phyloP scores from a whole-genome alignment of 2,888 invertebrate species.

The Sphaeridia pumilis region DNA sequence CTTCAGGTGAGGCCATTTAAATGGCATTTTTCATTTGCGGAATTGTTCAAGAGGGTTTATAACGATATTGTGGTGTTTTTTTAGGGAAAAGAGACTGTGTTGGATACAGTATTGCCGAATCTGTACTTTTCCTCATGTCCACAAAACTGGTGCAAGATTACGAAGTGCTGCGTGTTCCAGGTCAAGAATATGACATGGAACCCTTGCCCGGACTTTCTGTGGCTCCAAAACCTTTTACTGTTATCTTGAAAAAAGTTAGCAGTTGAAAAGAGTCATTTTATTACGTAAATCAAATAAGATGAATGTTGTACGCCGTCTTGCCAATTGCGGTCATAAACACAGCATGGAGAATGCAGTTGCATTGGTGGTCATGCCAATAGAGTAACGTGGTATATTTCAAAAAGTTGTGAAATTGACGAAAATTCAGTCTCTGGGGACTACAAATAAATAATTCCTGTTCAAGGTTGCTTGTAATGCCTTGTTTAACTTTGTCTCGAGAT shows the following conservation, averaged over 20 bases:
- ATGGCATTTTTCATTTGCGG: neutral
- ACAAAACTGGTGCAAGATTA: neutral
- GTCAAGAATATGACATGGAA: neutral
- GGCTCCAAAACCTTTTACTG: neutral
- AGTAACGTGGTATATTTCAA: no score
- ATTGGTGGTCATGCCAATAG: no score
- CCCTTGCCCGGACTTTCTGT: neutral
- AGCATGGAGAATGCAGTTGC: no score
- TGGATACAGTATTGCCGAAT: constrained; percentile 1
- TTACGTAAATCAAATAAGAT: no score
- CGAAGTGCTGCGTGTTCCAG: neutral
- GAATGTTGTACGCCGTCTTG: no score
- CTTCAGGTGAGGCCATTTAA: neutral
- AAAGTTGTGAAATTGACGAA: no score
- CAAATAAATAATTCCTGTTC: no score
- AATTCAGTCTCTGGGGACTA: no score
- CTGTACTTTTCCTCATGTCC: neutral
- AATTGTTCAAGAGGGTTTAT: neutral
- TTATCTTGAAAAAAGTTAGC: neutral
- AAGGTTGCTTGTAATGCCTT: no score
- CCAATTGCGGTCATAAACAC: no score
- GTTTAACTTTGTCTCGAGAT: no score
- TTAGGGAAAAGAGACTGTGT: neutral
- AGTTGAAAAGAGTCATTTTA: no score
- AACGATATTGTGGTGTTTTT: neutral